Conservation (phyloP, 92 coral and sea anemone species). For the Actinernus sp. region DNA sequence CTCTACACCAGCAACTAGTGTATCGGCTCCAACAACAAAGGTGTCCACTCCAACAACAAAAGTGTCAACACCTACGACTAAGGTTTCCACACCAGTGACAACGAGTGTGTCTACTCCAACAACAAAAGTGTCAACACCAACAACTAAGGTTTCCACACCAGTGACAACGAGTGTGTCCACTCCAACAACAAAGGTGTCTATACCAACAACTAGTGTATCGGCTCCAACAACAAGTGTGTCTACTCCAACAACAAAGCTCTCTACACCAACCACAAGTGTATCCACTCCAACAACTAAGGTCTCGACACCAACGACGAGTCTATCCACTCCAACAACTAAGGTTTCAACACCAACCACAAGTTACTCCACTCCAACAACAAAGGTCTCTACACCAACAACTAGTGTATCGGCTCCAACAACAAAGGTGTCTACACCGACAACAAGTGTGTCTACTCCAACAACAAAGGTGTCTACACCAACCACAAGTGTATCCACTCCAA, state of each 20-base stretch:
- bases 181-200: neutral
- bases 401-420: neutral
- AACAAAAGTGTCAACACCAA: conserved; percentile 7
- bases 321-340: neutral
- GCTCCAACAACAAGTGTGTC: neutral
- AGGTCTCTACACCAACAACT: conserved; percentile 6
- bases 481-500: neutral
- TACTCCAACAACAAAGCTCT: conserved; percentile 1
- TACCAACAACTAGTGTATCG: neutral
- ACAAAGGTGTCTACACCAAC: neutral
- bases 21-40: too few species aligned
- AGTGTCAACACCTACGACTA: conserved; percentile 25
- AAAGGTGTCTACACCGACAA: neutral
- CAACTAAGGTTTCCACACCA: neutral
- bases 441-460: neutral
- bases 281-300: neutral
- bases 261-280: conserved; percentile 10
- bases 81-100: conserved; percentile 28
- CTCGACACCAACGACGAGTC: too few species aligned
- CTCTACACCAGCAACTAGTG: too few species aligned
- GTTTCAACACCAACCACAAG: conserved; percentile 9
- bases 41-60: too few species aligned
- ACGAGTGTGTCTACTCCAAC: too few species aligned
- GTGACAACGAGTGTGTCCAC: neutral
- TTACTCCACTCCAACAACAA: conserved; percentile 8